Conservation (phyloP, 2,888 invertebrate species). For the Micoletzkya japonica region DNA sequence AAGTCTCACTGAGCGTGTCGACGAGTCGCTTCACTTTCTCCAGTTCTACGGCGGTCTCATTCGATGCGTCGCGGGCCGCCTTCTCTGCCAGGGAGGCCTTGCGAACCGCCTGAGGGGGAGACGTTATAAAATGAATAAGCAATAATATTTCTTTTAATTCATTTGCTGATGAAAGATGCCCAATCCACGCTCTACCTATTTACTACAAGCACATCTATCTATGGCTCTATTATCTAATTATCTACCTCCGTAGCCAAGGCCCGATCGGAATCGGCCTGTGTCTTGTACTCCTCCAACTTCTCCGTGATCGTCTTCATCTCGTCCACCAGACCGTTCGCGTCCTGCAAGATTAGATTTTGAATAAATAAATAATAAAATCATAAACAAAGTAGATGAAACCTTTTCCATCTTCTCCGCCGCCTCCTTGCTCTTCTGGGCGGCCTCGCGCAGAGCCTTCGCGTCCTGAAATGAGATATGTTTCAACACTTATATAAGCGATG, state of each 20-base stretch:
- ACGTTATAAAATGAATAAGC: too few relatives aligned
- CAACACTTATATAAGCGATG: too few relatives aligned
- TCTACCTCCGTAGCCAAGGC: constrained; percentile 43
- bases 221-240: not conserved
- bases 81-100: constrained; percentile 50
- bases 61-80: constrained; percentile 45
- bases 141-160: too few relatives aligned
- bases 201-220: too few relatives aligned
- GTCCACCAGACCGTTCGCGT: constrained; percentile 33
- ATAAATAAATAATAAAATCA: not conserved
- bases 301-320: constrained; percentile 41
- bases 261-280: constrained; percentile 47
- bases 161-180: too few relatives aligned
- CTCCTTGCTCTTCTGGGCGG: constrained; percentile 34
- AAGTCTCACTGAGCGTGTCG: constrained; percentile 35
- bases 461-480: constrained; percentile 8
- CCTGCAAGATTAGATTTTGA: constrained; percentile 16
- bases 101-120: constrained; percentile 35
- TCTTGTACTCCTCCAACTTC: constrained; percentile 44
- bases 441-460: constrained; percentile 35
- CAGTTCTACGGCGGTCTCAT: constrained; percentile 36
- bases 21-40: constrained; percentile 50
- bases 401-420: constrained; percentile 36
- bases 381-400: not conserved
- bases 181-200: not conserved